phyloP scores from a whole-genome alignment of 2,888 invertebrate species.

The Drosophila paranaensis region DNA sequence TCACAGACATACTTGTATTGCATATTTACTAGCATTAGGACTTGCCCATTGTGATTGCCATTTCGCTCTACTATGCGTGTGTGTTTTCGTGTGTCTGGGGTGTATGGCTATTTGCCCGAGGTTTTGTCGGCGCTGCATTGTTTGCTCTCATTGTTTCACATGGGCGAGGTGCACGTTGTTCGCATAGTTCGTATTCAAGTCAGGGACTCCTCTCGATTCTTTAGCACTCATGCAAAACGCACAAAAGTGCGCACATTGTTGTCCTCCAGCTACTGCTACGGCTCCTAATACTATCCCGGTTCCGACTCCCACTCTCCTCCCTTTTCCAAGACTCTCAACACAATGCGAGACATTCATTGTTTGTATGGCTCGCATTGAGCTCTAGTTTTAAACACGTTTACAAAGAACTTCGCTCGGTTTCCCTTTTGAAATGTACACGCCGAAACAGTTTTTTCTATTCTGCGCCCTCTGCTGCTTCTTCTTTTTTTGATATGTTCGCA shows the following conservation, averaged over 20 bases:
- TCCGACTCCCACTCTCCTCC: constrained; percentile 3
- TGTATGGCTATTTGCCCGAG: constrained; percentile 45
- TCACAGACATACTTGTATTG: constrained; percentile 33
- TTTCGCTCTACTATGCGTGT: constrained; percentile 9
- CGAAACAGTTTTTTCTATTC: constrained; percentile 31
- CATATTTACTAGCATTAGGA: constrained; percentile 41
- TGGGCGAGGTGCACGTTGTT: constrained; percentile 60
- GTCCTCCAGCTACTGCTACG: constrained; percentile 9
- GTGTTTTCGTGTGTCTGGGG: constrained; percentile 7
- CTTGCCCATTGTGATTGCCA: constrained; percentile 42
- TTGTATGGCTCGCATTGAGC: constrained; percentile 42
- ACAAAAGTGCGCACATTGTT: constrained; percentile 57
- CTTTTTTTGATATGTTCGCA: constrained; percentile 28
- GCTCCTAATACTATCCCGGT: constrained; percentile 1
- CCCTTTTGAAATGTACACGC: constrained; percentile 52
- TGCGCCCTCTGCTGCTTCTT: not conserved
- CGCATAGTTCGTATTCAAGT: constrained; percentile 60
- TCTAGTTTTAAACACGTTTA: constrained; percentile 63
- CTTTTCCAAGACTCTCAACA: not conserved
- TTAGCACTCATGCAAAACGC: constrained; percentile 61
- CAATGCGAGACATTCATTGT: constrained; percentile 46
- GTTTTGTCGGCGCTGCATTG: constrained; percentile 55
- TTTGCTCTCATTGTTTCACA: constrained; percentile 56
- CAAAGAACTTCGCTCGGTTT: constrained; percentile 55
- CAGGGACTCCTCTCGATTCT: constrained; percentile 53